phyloP scores from a whole-genome alignment of 1,140 invertebrate genomes.

The Drosophila nigromelanica region DNA sequence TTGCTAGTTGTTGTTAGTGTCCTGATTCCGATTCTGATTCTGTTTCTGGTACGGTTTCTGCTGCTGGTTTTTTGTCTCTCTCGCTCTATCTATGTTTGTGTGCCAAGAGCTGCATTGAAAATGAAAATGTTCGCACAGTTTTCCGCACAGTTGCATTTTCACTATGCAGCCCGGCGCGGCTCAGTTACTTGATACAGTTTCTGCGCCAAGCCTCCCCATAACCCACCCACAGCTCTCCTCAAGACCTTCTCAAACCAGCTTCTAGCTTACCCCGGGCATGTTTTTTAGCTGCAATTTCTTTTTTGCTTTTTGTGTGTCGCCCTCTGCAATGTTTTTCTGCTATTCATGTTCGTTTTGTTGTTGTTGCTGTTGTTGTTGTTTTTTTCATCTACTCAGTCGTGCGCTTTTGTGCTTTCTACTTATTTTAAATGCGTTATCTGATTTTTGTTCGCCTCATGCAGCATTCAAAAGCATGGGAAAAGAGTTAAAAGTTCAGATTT shows the following conservation, averaged over 20 bases:
- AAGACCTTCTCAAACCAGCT: too few species aligned
- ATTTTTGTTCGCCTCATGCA: constrained; percentile 71
- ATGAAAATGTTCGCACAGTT: constrained; percentile 82
- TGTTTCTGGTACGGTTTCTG: constrained; percentile 28
- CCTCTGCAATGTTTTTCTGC: constrained; percentile 53
- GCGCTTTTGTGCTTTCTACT: constrained; percentile 76
- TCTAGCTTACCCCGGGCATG: constrained; percentile 8
- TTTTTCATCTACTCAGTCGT: constrained; percentile 72
- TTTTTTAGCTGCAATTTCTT: constrained; percentile 22
- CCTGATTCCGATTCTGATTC: constrained; percentile 25
- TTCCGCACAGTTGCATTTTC: constrained; percentile 81
- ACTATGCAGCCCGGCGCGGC: constrained; percentile 78
- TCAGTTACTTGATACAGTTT: constrained; percentile 80
- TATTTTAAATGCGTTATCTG: constrained; percentile 78
- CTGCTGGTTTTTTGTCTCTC: constrained; percentile 17
- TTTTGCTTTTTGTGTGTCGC: constrained; percentile 36
- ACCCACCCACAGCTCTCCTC: too few species aligned
- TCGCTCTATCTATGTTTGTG: constrained; percentile 27
- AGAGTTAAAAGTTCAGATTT: constrained; percentile 75
- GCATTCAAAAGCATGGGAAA: constrained; percentile 64
- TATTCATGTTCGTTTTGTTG: constrained; percentile 37
- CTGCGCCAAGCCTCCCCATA: constrained; percentile 27
- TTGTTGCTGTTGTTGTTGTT: constrained; percentile 16
- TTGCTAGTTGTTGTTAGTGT: constrained; percentile 59
- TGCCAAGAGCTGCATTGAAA: constrained; percentile 79